Conservation (phyloP, 2,113 vertebrate species). For the Ptilorrhoa leucosticta region DNA sequence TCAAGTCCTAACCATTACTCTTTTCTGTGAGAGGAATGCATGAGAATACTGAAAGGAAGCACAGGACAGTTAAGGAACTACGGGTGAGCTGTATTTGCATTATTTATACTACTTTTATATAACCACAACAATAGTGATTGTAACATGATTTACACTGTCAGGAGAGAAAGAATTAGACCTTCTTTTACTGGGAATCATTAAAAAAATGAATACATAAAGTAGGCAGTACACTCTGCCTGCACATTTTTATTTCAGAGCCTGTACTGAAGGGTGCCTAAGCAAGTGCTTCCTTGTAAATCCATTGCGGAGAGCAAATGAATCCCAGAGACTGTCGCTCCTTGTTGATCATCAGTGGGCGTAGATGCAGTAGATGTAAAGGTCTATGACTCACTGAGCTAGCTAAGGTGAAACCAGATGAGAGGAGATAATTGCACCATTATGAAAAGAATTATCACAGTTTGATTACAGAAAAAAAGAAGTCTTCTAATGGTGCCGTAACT, state of each 20-base stretch:
- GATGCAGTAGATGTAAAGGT: conserved; percentile 40
- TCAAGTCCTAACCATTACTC: neutral
- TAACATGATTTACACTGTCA: neutral
- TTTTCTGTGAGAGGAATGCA: neutral
- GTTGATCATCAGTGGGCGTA: conserved; percentile 45
- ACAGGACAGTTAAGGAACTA: neutral
- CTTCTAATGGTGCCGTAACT: neutral
- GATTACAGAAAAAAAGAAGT: neutral
- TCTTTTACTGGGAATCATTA: neutral
- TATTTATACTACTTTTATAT: neutral
- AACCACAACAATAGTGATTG: neutral
- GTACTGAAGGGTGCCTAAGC: neutral
- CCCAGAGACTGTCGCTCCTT: conserved; percentile 2
- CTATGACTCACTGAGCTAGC: conserved; percentile 46
- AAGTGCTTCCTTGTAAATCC: neutral
- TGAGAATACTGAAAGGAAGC: neutral
- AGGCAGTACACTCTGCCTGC: neutral
- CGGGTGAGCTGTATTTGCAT: neutral
- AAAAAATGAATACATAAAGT: neutral
- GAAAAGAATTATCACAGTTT: conserved; percentile 40
- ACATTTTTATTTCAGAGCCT: neutral
- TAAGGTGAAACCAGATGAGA: conserved; percentile 51
- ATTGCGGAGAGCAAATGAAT: neutral
- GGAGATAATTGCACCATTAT: conserved; percentile 55
- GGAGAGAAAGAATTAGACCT: neutral